A percentile compares a stretch with the other conserved stretches of the same genome.
Conservation (phyloP, 2,797 vertebrate species). For the Babyrousa celebensis region DNA sequence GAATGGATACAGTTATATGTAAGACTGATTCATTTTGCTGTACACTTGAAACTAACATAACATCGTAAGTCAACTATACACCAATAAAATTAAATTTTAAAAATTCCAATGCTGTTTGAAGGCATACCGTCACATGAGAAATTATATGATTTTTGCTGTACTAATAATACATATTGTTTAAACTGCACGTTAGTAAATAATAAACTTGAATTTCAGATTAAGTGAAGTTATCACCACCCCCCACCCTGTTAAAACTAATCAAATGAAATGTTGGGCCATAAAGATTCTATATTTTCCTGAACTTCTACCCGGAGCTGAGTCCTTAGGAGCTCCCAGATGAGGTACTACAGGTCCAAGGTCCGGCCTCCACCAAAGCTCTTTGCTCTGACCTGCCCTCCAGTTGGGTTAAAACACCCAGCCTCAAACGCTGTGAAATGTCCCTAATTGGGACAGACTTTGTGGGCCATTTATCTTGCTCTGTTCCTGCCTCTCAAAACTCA, state of each 20-base stretch:
- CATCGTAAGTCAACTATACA: too few species aligned
- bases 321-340: too few species aligned
- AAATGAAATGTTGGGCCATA: neutral
- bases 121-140: neutral
- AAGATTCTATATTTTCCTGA: neutral
- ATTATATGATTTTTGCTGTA: neutral
- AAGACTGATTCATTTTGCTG: too few species aligned
- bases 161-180: neutral
- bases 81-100: too few species aligned
- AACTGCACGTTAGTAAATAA: neutral
- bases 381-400: too few species aligned
- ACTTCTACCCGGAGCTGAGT: neutral
- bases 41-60: too few species aligned
- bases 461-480: neutral
- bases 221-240: neutral
- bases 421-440: neutral
- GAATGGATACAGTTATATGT: too few species aligned
- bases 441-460: neutral
- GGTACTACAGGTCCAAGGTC: neutral
- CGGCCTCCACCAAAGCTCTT: neutral
- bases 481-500: neutral
- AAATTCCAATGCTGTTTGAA: conserved; percentile 31
- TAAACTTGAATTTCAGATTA: conserved; percentile 25
- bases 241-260: neutral
- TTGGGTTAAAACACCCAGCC: neutral